phyloP scores from a whole-genome alignment of 2,113 vertebrate species.

The Toxotes jaculatrix region DNA sequence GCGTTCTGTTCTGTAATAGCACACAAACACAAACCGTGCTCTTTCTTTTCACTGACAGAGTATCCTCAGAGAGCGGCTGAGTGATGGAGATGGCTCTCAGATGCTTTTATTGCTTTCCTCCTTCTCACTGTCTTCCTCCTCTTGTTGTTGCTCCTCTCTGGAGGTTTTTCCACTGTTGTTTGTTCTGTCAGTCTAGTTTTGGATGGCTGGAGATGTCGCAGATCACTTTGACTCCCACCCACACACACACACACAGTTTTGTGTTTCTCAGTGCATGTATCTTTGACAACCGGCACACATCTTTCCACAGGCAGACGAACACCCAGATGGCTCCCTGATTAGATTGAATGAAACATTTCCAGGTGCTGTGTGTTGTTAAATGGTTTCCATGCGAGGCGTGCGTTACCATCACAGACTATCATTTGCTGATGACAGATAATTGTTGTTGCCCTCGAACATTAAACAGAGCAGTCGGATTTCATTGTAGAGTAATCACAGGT shows the following conservation, averaged over 20 bases:
- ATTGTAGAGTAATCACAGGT: constrained; percentile 63
- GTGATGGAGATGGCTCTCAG: constrained; percentile 26
- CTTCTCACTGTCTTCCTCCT: constrained; percentile 3
- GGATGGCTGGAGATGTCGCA: constrained; percentile 24
- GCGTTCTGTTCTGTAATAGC: constrained; percentile 12
- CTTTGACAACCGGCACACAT: constrained; percentile 22
- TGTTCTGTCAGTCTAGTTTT: constrained; percentile 50
- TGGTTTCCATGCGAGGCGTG: constrained; percentile 29
- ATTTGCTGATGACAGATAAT: constrained; percentile 33
- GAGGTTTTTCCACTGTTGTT: constrained; percentile 23
- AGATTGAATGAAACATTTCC: constrained; percentile 49
- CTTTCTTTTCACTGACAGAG: constrained; percentile 7
- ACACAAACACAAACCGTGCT: constrained; percentile 15
- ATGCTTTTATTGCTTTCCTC: constrained; percentile 40
- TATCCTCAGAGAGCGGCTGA: constrained; percentile 44
- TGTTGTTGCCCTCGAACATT: constrained; percentile 23
- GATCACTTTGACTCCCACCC: constrained; percentile 27
- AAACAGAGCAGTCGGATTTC: constrained; percentile 60
- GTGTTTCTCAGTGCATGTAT: constrained; percentile 10
- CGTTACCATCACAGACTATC: constrained; percentile 1
- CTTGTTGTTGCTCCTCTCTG: constrained; percentile 23
- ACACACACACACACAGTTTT: constrained; percentile 1
- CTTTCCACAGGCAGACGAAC: background rate
- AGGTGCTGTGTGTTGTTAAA: constrained; percentile 28
- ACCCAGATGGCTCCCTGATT: constrained; percentile 36